A percentile compares a stretch with the other conserved stretches of the same genome.
Evolutionary conservation across 2,113 vertebrate species (phyloP).

Genomic region (Anser cygnoides): DNA sequence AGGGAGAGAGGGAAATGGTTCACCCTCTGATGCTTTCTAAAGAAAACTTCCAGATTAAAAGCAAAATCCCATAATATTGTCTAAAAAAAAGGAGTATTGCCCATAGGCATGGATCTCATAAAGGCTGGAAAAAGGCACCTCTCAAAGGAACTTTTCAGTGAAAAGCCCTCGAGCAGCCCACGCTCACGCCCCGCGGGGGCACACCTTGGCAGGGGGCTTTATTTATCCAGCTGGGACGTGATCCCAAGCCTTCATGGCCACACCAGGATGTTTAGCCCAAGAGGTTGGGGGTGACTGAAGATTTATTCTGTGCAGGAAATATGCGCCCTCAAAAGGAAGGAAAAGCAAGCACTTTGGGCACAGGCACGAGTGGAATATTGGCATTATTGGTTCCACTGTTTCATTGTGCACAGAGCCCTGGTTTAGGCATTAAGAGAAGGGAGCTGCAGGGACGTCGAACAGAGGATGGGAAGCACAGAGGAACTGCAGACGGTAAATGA

Average conservation of each 20-base stretch:
- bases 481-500: not conserved
- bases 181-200: fast-evolving
- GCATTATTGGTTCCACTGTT: not conserved
- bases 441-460: not conserved
- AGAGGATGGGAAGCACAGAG: not conserved
- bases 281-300: not conserved
- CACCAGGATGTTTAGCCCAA: not conserved
- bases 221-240: not conserved
- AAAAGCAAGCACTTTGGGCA: not conserved
- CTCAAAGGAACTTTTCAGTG: not conserved
- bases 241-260: not conserved
- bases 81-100: not conserved
- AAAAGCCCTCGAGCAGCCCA: not conserved
- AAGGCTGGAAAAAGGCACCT: not conserved
- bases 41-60: not conserved
- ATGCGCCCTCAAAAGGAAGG: not conserved
- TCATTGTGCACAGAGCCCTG: too few relatives aligned
- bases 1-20: not conserved
- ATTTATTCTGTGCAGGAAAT: not conserved
- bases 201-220: not conserved
- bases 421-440: not conserved
- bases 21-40: not conserved
- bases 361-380: not conserved
- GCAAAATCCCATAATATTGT: not conserved
- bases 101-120: not conserved